Conservation (phyloP, 2,888 invertebrate genomes). For the Ferrisia virgata region DNA sequence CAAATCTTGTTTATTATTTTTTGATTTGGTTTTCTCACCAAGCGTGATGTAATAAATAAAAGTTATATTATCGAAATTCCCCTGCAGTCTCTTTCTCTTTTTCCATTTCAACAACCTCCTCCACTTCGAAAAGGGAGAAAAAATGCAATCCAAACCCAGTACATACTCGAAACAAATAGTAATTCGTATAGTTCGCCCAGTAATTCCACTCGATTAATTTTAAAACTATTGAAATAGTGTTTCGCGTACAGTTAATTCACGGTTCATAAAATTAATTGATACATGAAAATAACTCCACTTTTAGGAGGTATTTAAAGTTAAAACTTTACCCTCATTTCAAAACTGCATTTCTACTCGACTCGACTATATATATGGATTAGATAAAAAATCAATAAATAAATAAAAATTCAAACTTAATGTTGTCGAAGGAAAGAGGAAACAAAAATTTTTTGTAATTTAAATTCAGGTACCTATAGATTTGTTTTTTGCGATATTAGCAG, state of each 20-base stretch:
- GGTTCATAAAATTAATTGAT: conserved; percentile 28
- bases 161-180: neutral
- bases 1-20: conserved; percentile 1
- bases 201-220: conserved; percentile 20
- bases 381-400: neutral
- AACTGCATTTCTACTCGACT: neutral
- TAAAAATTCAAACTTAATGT: no score
- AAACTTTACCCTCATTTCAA: neutral
- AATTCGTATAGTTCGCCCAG: neutral
- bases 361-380: neutral
- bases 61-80: neutral
- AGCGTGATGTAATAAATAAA: neutral
- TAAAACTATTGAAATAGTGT: conserved; percentile 19
- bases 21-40: neutral
- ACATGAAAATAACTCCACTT: conserved; percentile 5
- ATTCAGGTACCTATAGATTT: no score
- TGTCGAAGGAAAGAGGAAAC: neutral
- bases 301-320: neutral
- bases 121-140: neutral
- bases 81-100: neutral
- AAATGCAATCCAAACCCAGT: neutral
- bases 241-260: conserved; percentile 14
- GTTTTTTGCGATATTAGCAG: no score
- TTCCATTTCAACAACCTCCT: neutral
- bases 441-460: neutral